Conservation (phyloP, 2,888 invertebrate species). For the Brassicogethes aeneus region DNA sequence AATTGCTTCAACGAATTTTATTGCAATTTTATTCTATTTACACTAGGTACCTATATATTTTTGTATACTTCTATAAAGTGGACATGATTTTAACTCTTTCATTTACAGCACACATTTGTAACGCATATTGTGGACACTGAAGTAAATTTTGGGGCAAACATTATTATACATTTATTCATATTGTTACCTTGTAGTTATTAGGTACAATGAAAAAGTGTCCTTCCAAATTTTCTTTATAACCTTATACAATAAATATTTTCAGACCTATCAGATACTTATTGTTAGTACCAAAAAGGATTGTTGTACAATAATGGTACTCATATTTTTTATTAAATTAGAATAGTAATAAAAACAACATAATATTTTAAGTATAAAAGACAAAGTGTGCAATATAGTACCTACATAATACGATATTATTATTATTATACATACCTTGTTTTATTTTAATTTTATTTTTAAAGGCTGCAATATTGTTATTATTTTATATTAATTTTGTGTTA, state of each 20-base stretch:
- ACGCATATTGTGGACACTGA: not conserved
- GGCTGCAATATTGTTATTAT: slow-evolving; percentile 22
- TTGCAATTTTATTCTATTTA: no score
- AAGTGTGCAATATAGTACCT: slow-evolving; percentile 24
- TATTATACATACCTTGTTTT: no score
- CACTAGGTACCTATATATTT: not conserved
- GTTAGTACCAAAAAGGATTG: slow-evolving; percentile 1
- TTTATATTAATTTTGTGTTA: slow-evolving; percentile 16
- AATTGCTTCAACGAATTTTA: no score
- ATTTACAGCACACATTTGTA: not conserved
- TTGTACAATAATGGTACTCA: slow-evolving; percentile 10
- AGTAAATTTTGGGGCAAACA: not conserved
- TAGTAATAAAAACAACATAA: not conserved
- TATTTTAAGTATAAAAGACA: slow-evolving; percentile 5
- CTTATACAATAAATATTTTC: slow-evolving; percentile 14
- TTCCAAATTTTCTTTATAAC: slow-evolving; percentile 18
- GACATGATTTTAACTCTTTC: not conserved
- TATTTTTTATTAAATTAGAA: slow-evolving; percentile 9
- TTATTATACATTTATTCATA: not conserved
- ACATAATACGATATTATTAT: no score
- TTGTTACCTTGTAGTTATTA: slow-evolving; percentile 3
- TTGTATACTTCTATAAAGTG: not conserved
- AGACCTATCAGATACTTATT: slow-evolving; percentile 6
- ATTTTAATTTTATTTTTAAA: slow-evolving; percentile 13
- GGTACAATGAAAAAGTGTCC: slow-evolving; percentile 23